Evolutionary conservation across 2,113 vertebrate species (phyloP).

Genomic region (Malurus melanocephalus): DNA sequence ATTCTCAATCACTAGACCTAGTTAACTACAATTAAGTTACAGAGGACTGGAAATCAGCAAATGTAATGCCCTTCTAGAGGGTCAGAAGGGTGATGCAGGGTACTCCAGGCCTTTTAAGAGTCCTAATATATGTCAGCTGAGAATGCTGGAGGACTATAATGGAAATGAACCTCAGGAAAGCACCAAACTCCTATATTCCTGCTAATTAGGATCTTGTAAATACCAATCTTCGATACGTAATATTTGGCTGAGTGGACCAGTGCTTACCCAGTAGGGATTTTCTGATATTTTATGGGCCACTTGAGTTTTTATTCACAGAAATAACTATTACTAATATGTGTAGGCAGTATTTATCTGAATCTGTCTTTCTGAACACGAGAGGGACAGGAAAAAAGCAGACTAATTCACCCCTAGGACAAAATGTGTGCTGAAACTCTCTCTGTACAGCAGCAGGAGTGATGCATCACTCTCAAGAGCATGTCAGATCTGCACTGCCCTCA

Average conservation of each 20-base stretch:
- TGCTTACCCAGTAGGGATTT: background rate
- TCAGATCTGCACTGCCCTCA: background rate
- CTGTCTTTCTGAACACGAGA: background rate
- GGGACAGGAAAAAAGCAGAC: background rate
- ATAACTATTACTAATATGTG: background rate
- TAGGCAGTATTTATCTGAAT: background rate
- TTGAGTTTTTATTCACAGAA: background rate
- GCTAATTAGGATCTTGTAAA: background rate
- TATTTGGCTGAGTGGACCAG: background rate
- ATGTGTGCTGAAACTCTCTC: background rate
- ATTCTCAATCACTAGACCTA: background rate
- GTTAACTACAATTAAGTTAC: no score
- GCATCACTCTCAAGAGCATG: background rate
- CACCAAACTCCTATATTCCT: background rate
- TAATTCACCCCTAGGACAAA: background rate
- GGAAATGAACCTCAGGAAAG: background rate
- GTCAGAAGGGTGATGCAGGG: background rate
- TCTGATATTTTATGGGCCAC: background rate
- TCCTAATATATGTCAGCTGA: background rate
- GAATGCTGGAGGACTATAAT: background rate
- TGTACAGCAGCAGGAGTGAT: background rate
- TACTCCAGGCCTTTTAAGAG: background rate
- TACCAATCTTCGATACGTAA: background rate
- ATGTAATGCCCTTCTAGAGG: background rate
- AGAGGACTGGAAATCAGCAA: background rate